Conservation (phyloP, 2,113 vertebrate species). For the Toxostoma redivivum region DNA sequence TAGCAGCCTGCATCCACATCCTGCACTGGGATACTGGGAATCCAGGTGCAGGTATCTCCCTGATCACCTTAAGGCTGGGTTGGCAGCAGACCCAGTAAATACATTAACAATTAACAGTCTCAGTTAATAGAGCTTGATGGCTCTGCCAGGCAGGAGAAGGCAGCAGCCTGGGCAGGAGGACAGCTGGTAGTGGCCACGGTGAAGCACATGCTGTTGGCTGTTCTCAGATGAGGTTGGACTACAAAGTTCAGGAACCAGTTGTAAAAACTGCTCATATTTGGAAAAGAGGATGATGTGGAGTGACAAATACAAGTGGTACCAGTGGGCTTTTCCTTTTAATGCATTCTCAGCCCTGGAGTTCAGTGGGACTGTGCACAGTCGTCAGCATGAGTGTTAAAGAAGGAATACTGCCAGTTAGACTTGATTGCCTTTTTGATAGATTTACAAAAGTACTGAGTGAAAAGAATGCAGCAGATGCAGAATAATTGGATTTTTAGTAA, state of each 20-base stretch:
- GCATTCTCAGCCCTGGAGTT: not conserved
- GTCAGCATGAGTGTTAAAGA: not conserved
- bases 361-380: not conserved
- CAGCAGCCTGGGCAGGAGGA: not conserved
- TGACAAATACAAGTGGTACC: not conserved
- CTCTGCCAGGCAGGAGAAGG: not conserved
- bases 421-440: conserved; percentile 56
- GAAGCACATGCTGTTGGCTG: not conserved
- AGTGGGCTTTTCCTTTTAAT: not conserved
- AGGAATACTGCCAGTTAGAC: conserved; percentile 48
- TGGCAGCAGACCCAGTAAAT: not conserved
- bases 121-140: not conserved
- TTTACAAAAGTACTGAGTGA: conserved; percentile 37
- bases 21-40: not conserved
- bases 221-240: not conserved
- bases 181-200: not conserved
- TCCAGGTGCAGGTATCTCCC: not conserved
- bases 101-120: not conserved
- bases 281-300: not conserved
- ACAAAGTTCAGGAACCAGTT: not conserved
- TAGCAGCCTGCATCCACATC: not conserved
- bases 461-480: conserved; percentile 51
- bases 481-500: conserved; percentile 52
- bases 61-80: not conserved
- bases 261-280: not conserved